These are phyloP conservation scores for Nemopilema nomurai DNA, from an alignment of 30 jellyfish, hydroid and myxozoan genomes.

Conservation along the genomic window DNA sequence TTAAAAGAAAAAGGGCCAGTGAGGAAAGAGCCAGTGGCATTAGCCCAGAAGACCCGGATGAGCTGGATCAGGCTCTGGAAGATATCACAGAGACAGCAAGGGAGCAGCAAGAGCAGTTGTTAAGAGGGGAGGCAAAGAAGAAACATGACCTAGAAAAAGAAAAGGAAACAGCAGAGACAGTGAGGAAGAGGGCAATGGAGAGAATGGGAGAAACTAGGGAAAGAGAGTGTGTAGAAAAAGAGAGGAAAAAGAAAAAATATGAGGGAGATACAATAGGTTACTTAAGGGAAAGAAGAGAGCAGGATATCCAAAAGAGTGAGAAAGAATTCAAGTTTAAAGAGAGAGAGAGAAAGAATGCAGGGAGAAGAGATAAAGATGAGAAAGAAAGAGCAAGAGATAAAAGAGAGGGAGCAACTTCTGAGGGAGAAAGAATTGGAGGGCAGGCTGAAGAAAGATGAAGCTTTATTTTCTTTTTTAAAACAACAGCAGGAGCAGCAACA, in stretches of 20 bases:
- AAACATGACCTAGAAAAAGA: background rate
- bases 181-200: constrained; percentile 35
- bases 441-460: background rate
- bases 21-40: constrained; percentile 45
- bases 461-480: background rate
- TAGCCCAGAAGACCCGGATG: constrained; percentile 16
- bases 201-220: constrained; percentile 1
- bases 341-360: constrained; percentile 5
- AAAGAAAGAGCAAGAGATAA: background rate
- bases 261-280: constrained; percentile 22
- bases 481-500: constrained; percentile 8
- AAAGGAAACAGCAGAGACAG: too few species aligned
- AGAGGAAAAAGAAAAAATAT: constrained; percentile 4
- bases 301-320: constrained; percentile 9
- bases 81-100: constrained; percentile 4
- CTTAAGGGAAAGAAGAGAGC: constrained; percentile 15
- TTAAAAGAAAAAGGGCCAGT: background rate
- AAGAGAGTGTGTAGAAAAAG: background rate
- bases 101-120: background rate
- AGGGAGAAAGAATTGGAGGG: constrained; percentile 29
- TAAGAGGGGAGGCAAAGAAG: background rate
- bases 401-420: constrained; percentile 2
- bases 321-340: background rate
- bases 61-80: constrained; percentile 17
- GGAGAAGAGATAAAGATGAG: background rate